Evolutionary conservation across 1,140 invertebrate species (phyloP).

Genomic region (Drosophila oshimai): DNA sequence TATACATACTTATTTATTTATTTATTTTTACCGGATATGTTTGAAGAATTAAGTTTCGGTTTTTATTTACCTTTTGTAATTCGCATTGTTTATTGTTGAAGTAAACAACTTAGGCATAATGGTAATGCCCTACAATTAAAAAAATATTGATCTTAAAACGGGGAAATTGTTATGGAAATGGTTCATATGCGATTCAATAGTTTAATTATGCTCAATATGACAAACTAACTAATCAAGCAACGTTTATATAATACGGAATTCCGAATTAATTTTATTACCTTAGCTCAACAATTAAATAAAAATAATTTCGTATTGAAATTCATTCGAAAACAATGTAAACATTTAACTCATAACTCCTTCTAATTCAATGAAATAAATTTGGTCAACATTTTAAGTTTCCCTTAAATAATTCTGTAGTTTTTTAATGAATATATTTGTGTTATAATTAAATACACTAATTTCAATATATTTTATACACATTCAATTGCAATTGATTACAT

Average conservation of each 20-base stretch:
- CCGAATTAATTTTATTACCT: too few relatives aligned
- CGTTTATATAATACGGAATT: not conserved
- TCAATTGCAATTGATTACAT: slow-evolving; percentile 37
- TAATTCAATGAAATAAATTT: too few relatives aligned
- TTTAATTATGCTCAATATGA: not conserved
- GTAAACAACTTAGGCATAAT: slow-evolving; percentile 20
- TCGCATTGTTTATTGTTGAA: not conserved
- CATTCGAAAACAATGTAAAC: too few relatives aligned
- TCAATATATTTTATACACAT: slow-evolving; percentile 18
- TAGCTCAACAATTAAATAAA: not conserved
- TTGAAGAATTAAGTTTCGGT: slow-evolving; percentile 25
- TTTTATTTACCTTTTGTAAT: slow-evolving; percentile 4
- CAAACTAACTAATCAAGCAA: too few relatives aligned
- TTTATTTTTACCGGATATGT: slow-evolving; percentile 61
- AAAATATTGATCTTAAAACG: slow-evolving; percentile 3
- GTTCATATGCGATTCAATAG: not conserved
- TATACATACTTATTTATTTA: slow-evolving; percentile 34
- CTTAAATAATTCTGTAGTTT: too few relatives aligned
- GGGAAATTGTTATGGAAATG: not conserved
- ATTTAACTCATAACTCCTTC: too few relatives aligned
- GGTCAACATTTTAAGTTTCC: too few relatives aligned
- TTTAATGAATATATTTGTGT: too few relatives aligned
- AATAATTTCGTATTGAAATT: too few relatives aligned
- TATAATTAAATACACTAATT: not conserved
- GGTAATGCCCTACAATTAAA: slow-evolving; percentile 40